Evolutionary conservation across 1,140 invertebrate genomes (phyloP), one percentile per base, ranked within the genome.

Genomic region (Drosophila quadrilineata): DNA sequence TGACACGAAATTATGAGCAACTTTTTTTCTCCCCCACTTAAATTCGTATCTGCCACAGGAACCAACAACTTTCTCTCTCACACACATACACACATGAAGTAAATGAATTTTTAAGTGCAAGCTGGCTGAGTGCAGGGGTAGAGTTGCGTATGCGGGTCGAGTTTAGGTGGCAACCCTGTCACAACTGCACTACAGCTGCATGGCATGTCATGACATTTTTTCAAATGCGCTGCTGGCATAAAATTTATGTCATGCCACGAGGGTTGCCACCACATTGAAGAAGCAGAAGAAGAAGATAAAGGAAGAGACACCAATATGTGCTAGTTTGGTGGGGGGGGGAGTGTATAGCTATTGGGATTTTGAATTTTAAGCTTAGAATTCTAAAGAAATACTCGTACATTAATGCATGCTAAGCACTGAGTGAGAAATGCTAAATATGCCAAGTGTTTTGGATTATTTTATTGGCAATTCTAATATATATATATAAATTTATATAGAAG

Each of bases 51-150:
- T 38, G 50, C 17, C 29, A 10, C 26, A 3, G 12, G n/a, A n/a
- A n/a, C 16, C 21, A n/a, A 19, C 50, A 52, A 75, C 29, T 46
- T 45, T 46, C 24, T 52, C 16, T 8, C 16, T 4, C 3, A 22
- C 54, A 45, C 40, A 50, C 41, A 38, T 16, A 21, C 54, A 38
- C 10, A 29, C 22, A 69, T 26, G 56, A 62, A 57, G 59, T 46
- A 84, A 82, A 82, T 82, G 59, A 72, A 76, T 73, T 79, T 84
- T 76, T 73, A 65, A 73, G 59, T 63, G 31, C 41, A 4, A 10
- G 8, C 29, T 17, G 17, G 22, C 36, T 49, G 26, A 22, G 12
- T 53, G 28, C 21, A 6, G 46, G 16, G 40, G n/a, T 54, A n/a
- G 24, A 22, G 22, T 45, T 49, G 26, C 21, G 12, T 53, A 29